phyloP scores from a whole-genome alignment of 2,888 invertebrate genomes.

The Apomyelois bistriatella region DNA sequence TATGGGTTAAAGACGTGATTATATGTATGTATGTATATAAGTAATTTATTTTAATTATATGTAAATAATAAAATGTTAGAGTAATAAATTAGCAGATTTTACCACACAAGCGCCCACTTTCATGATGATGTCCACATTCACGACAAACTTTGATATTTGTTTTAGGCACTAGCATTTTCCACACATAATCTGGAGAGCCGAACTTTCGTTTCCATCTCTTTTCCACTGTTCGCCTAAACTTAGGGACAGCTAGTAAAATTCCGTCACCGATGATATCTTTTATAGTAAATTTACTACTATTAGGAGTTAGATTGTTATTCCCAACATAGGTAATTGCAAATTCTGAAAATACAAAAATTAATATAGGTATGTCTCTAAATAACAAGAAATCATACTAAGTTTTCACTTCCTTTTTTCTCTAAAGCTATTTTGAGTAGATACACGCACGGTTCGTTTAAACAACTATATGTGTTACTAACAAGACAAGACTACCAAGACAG shows the following conservation, averaged over 20 bases:
- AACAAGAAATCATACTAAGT: too few species aligned
- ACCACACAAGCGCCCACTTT: slow-evolving; percentile 90
- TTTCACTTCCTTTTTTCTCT: too few species aligned
- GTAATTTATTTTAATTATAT: too few species aligned
- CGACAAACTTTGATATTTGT: slow-evolving; percentile 87
- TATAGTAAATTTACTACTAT: slow-evolving; percentile 66
- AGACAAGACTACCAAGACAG: too few species aligned
- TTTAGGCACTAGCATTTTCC: slow-evolving; percentile 86
- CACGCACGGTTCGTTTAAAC: too few species aligned
- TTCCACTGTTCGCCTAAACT: slow-evolving; percentile 87
- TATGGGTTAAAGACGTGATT: too few species aligned
- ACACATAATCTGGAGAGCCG: slow-evolving; percentile 82
- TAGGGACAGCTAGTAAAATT: slow-evolving; percentile 91
- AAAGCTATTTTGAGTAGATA: too few species aligned
- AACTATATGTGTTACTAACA: too few species aligned
- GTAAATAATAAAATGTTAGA: too few species aligned
- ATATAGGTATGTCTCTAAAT: too few species aligned
- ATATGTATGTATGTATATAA: too few species aligned
- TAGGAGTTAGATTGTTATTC: slow-evolving; percentile 30
- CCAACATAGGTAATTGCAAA: slow-evolving; percentile 53
- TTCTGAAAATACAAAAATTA: slow-evolving; percentile 38
- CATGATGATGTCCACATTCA: slow-evolving; percentile 91
- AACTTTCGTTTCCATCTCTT: slow-evolving; percentile 86
- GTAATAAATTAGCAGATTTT: slow-evolving; percentile 40
- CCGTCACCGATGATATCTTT: slow-evolving; percentile 86